These are phyloP conservation scores for Sitophilus oryzae DNA, from an alignment of 1,140 invertebrate species.

Conservation along the genomic window DNA sequence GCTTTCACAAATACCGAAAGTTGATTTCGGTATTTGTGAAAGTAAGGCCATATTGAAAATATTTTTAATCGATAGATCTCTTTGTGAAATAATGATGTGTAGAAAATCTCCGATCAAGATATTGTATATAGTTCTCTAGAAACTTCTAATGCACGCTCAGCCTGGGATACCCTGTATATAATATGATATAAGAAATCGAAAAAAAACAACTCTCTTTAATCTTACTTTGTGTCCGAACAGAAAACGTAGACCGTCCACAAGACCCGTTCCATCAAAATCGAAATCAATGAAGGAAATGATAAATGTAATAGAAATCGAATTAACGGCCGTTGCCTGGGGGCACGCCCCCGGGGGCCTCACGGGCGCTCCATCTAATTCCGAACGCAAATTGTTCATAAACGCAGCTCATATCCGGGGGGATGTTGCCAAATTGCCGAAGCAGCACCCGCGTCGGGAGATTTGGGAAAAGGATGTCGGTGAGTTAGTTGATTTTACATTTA, in stretches of 20 bases:
- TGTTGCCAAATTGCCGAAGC: constrained; percentile 24
- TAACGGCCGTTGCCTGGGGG: constrained; percentile 13
- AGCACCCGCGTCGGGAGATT: constrained; percentile 1
- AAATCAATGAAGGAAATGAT: constrained; percentile 27
- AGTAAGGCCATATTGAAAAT: too few species aligned
- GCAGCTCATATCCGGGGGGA: constrained; percentile 29
- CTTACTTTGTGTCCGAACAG: too few species aligned
- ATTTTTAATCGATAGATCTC: too few species aligned
- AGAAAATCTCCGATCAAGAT: too few species aligned
- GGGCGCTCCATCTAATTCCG: constrained; percentile 20
- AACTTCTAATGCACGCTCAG: too few species aligned
- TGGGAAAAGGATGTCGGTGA: constrained; percentile 6
- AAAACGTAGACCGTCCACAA: neutral
- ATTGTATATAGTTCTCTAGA: too few species aligned
- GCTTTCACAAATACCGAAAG: too few species aligned
- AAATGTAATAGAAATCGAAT: constrained; percentile 26
- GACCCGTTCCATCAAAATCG: constrained; percentile 6
- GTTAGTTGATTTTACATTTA: constrained; percentile 18
- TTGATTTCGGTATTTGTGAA: too few species aligned
- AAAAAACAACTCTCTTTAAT: too few species aligned
- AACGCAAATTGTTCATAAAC: constrained; percentile 32
- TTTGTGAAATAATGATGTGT: too few species aligned
- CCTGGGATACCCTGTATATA: too few species aligned
- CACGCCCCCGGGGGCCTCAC: neutral
- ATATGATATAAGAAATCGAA: too few species aligned